phyloP scores from a whole-genome alignment of 2,113 vertebrate genomes.

The Chionodraco myersi region DNA sequence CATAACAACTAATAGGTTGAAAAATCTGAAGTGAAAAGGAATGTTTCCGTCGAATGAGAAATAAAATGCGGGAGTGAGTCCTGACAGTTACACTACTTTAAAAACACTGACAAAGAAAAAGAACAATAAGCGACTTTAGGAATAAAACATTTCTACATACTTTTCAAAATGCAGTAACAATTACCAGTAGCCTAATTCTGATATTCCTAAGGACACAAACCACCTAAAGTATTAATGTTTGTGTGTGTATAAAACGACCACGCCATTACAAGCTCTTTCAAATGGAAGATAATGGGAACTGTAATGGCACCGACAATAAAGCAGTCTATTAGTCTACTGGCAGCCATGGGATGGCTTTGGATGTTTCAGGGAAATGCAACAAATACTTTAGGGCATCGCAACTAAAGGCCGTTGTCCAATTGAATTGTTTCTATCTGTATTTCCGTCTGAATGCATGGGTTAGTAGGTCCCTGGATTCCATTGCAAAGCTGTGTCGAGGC shows the following conservation, averaged over 20 bases:
- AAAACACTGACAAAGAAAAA: neutral
- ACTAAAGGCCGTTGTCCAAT: neutral
- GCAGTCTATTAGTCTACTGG: slow-evolving; percentile 17
- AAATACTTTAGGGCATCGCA: neutral
- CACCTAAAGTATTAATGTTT: slow-evolving; percentile 1
- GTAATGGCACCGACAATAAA: slow-evolving; percentile 22
- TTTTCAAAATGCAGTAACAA: slow-evolving; percentile 15
- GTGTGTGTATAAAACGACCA: neutral
- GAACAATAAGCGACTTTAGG: neutral
- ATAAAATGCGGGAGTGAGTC: too few species aligned
- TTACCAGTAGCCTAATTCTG: neutral
- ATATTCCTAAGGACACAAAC: neutral
- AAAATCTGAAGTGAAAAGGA: too few species aligned
- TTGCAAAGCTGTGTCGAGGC: neutral
- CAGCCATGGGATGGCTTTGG: neutral
- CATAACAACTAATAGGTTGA: too few species aligned
- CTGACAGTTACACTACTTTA: neutral
- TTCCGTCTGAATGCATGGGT: neutral
- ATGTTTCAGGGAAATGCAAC: slow-evolving; percentile 2
- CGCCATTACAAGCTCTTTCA: slow-evolving; percentile 31
- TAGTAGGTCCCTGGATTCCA: neutral
- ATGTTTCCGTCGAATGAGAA: too few species aligned
- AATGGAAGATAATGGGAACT: slow-evolving; percentile 28
- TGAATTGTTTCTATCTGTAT: neutral
- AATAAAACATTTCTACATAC: neutral